Evolutionary conservation across 2,797 vertebrate species (phyloP), one percentile per base, ranked within the genome.

Genomic region (Hydrolagus colliei): DNA sequence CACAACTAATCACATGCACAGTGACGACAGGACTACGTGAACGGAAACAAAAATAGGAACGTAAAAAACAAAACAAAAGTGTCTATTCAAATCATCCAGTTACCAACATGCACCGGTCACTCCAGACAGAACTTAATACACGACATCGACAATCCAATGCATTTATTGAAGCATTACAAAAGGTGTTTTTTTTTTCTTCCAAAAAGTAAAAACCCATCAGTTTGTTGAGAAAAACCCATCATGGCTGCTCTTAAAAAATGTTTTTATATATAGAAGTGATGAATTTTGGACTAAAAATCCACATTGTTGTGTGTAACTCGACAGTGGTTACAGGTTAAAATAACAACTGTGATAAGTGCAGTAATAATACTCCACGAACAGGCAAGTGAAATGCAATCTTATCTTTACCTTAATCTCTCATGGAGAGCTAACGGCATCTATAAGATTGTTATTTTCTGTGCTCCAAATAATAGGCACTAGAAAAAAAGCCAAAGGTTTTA

Each of bases 201-300:
- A 35, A 35, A 82, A 32, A 67, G 27, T 13, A 82, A 79, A 52
- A 27, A 79, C 27, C 77, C 14, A 79, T 27, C 41, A 71, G 65
- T 32, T 84, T 84, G 79, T 71, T 84, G 65, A 84, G 79, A 84
- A 84, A 84, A 67, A 84, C 79, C 10, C 9, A 68, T 32, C 6
- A 18, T 4, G 9, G 41, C 9, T 11, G 0, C 79, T 68, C 68
- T 5, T 16, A 68, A 68, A 4, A 16, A 41, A 20, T 82, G 35
- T 82, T 27, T 27, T 27, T 27, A 27, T 27, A 27, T 27, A 27
- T 52, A 6, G 41, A 32, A 82, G 67, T 18, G 4, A 68, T 18
- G 13, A 13, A 12, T 71, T 68, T 9, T 52, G 22, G 71, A 18
- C 8, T 27, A 71, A 6, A 71, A 84, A 68, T 11, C 5, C 1